Conservation (phyloP, 2,888 invertebrate genomes). For the Archips xylosteana region DNA sequence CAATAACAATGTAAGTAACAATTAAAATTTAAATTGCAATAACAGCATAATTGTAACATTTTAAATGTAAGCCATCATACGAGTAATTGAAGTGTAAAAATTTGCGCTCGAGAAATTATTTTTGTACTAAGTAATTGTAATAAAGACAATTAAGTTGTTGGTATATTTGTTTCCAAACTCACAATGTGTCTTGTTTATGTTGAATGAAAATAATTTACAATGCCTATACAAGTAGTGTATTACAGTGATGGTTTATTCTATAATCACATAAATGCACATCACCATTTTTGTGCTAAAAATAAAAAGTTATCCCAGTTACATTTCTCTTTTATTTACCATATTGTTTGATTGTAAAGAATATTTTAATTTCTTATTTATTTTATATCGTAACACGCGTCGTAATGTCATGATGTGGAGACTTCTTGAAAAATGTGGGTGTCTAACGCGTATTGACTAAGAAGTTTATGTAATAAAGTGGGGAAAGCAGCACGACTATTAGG, state of each 20-base stretch:
- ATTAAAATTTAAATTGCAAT: too few relatives aligned
- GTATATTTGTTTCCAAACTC: neutral
- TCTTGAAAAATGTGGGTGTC: neutral
- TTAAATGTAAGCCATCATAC: too few relatives aligned
- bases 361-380: neutral
- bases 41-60: neutral
- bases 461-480: neutral
- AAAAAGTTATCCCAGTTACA: neutral
- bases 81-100: neutral
- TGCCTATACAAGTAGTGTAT: too few relatives aligned
- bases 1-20: neutral
- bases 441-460: neutral
- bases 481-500: neutral
- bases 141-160: neutral
- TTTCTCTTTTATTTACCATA: too few relatives aligned
- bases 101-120: neutral
- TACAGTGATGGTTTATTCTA: neutral
- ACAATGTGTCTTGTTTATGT: neutral
- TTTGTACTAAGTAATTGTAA: neutral
- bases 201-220: too few relatives aligned
- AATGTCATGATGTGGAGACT: neutral
- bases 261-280: neutral
- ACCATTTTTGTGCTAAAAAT: neutral
- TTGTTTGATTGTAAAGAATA: neutral
- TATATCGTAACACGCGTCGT: too few relatives aligned